phyloP scores from a whole-genome alignment of 1,140 invertebrate species.

The Pseudobourletiella spinata region DNA sequence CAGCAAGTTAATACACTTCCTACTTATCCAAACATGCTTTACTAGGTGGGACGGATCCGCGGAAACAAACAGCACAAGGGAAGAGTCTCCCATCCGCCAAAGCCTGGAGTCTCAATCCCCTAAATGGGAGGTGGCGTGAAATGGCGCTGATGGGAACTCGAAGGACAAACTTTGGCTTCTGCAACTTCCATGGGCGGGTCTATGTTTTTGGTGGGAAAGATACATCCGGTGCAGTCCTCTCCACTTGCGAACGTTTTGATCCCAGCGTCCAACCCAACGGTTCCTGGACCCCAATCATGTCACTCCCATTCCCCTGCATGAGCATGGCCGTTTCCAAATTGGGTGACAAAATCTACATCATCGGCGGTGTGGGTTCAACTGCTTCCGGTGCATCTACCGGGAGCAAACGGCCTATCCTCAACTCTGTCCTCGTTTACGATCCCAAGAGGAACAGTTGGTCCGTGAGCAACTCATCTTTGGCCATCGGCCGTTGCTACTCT shows the following conservation, averaged over 20 bases:
- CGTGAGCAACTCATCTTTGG: neutral
- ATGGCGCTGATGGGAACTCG: neutral
- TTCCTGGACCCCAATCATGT: neutral
- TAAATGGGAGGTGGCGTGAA: neutral
- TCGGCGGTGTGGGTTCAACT: neutral
- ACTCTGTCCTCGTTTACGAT: neutral
- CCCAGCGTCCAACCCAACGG: neutral
- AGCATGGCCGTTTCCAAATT: conserved; percentile 1
- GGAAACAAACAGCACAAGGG: neutral
- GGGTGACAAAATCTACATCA: neutral
- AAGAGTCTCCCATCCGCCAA: neutral
- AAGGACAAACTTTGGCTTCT: neutral
- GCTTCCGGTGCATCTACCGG: neutral
- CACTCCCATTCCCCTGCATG: neutral
- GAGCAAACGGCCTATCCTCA: neutral
- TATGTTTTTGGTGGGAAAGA: conserved; percentile 4
- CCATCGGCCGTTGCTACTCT: neutral
- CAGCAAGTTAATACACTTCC: too few species aligned
- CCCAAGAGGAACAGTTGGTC: neutral
- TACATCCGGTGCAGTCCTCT: neutral
- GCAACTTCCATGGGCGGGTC: neutral
- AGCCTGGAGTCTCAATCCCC: neutral
- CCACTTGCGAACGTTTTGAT: neutral
- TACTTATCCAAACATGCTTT: too few species aligned
- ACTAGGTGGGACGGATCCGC: conserved; percentile 9